phyloP scores from a whole-genome alignment of 2,888 invertebrate species.

The Athalia circularis region DNA sequence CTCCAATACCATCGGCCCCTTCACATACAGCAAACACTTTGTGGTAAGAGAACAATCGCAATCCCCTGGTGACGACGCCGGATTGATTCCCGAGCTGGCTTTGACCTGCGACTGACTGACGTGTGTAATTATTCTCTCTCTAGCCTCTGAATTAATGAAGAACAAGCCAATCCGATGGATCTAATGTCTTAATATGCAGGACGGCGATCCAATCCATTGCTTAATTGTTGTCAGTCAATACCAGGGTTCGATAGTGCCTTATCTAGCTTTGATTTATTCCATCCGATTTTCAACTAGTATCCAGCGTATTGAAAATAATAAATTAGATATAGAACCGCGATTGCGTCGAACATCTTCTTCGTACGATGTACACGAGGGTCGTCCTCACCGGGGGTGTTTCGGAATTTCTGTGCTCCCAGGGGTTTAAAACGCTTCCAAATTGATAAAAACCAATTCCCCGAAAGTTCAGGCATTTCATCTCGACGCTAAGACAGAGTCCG shows the following conservation, averaged over 20 bases:
- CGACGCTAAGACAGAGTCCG: too few relatives aligned
- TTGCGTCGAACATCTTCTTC: too few relatives aligned
- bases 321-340: too few relatives aligned
- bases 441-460: too few relatives aligned
- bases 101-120: slow-evolving; percentile 37
- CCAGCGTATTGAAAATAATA: too few relatives aligned
- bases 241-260: background rate
- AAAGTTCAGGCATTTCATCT: too few relatives aligned
- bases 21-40: slow-evolving; percentile 2
- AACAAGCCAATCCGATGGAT: slow-evolving; percentile 12
- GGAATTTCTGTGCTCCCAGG: too few relatives aligned
- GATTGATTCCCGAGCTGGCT: slow-evolving; percentile 5
- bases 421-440: too few relatives aligned
- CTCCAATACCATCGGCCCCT: background rate
- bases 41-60: slow-evolving; percentile 34
- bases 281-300: too few relatives aligned
- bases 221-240: slow-evolving; percentile 13
- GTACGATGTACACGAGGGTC: too few relatives aligned
- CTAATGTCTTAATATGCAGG: slow-evolving; percentile 30
- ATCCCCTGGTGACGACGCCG: slow-evolving; percentile 11
- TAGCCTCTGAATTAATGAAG: slow-evolving; percentile 26
- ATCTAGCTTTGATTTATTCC: too few relatives aligned
- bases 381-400: too few relatives aligned
- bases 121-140: slow-evolving; percentile 26
- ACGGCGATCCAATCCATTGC: slow-evolving; percentile 13